Evolutionary conservation across 1,140 invertebrate genomes (phyloP), one percentile per base, ranked within the genome.

Genomic region (Lepidurus packardi): DNA sequence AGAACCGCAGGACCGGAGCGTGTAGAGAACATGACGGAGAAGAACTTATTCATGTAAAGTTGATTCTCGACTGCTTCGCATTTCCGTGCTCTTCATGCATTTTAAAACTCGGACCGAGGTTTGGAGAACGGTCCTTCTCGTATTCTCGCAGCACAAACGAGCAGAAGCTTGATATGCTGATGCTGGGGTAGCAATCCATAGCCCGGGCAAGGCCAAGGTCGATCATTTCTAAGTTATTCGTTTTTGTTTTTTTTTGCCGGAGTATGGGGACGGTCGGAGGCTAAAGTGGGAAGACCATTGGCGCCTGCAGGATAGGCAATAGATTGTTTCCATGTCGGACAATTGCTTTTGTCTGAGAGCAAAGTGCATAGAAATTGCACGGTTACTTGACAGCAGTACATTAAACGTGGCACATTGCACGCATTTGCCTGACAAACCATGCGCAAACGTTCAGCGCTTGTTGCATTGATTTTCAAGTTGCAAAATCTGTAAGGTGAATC

Each of bases 291-390:
- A 65, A n/a, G 53, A 34, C 10, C 13, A 47, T 65, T 65, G 13
- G 53, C n/a, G 53, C 53, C 53, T 65, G 53, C 53, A n/a, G 53
- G 53, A 65, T 65, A 65, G 53, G 53, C 53, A 65, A 65, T 65
- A 65, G 6, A 21, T n/a, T 65, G 53, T 13, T 13, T 16, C 8
- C 53, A 21, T 65, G 53, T 9, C 53, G 53, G 21, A 65, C 53
- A 65, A 65, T 65, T n/a, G 16, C n/a, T 65, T 65, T 65, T 65
- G 53, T 65, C 21, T 16, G 53, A 6, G 16, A 65, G 53, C 13
- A 13, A 13, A 65, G 21, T n/a, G 53, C 16, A 21, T 65, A 65
- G 7, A 65, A 65, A 21, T 21, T 8, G 21, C 53, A n/a, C 53
- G 53, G 16, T 21, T 16, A 65, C 21, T 65, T 65, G 7, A 16